These are phyloP conservation scores for Paramacrobiotus metropolitanus DNA, from an alignment of 1,140 invertebrate species.

Conservation along the genomic window DNA sequence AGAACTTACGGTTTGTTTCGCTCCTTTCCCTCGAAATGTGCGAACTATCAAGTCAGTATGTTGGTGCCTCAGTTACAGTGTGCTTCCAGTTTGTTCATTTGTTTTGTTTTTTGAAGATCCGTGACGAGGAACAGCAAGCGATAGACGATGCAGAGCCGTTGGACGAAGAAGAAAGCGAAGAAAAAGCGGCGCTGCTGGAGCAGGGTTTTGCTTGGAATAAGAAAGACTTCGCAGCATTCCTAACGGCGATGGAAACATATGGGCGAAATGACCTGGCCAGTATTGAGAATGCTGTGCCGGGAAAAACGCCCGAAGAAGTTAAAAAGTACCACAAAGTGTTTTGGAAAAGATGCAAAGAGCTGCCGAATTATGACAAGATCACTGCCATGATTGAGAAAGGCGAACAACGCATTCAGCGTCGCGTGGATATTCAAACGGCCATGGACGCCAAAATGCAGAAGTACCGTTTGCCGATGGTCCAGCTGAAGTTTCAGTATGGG, in stretches of 20 bases:
- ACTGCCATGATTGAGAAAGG: constrained; percentile 95
- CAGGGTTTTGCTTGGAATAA: constrained; percentile 39
- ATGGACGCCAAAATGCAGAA: constrained; percentile 92
- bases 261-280: constrained; percentile 91
- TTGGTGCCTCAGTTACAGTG: background rate
- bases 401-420: constrained; percentile 83
- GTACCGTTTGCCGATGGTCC: constrained; percentile 93
- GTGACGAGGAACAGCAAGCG: constrained; percentile 81
- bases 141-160: constrained; percentile 81
- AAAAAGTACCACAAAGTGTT: constrained; percentile 92
- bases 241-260: constrained; percentile 95
- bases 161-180: constrained; percentile 60
- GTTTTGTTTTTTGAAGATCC: constrained; percentile 26
- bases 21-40: background rate
- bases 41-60: background rate
- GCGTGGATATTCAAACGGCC: constrained; percentile 87
- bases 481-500: constrained; percentile 80
- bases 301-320: constrained; percentile 84
- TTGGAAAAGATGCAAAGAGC: constrained; percentile 91
- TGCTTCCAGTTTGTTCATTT: background rate
- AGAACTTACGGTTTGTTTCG: background rate
- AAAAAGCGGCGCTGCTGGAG: constrained; percentile 76
- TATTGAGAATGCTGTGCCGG: constrained; percentile 91
- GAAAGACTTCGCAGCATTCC: constrained; percentile 94
- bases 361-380: constrained; percentile 76